phyloP scores from a whole-genome alignment of 1,140 invertebrate genomes.

The Agraylea sexmaculata region DNA sequence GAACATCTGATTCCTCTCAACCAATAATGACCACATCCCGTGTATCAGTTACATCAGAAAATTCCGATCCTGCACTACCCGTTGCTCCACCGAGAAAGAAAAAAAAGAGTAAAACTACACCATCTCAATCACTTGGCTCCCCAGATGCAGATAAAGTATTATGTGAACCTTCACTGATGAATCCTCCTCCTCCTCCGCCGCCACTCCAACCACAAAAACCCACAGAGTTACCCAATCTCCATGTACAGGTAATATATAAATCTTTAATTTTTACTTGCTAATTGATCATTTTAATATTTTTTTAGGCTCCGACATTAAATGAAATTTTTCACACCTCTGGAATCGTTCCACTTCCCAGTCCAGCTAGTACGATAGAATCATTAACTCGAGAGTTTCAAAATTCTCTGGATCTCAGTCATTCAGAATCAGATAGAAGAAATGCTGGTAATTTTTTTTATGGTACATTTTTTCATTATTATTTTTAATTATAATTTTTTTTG shows the following conservation, averaged over 20 bases:
- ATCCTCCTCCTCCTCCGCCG: too few species aligned
- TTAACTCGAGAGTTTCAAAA: conserved; percentile 68
- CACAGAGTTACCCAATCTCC: conserved; percentile 24
- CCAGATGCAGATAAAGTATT: conserved; percentile 17
- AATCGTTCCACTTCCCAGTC: conserved; percentile 52
- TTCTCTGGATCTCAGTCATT: conserved; percentile 44
- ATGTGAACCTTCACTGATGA: background rate
- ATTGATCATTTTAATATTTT: conserved; percentile 17
- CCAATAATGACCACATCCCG: conserved; percentile 27
- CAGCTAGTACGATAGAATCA: conserved; percentile 66
- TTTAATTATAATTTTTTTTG: background rate
- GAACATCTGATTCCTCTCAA: conserved; percentile 27
- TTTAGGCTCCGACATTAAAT: conserved; percentile 37
- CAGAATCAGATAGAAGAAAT: conserved; percentile 14
- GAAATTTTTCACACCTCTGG: conserved; percentile 31
- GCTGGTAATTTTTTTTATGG: background rate
- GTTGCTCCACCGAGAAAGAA: conserved; percentile 73
- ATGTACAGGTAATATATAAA: conserved; percentile 25
- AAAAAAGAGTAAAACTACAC: conserved; percentile 44
- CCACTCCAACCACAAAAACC: conserved; percentile 21
- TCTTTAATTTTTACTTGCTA: background rate
- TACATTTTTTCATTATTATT: background rate
- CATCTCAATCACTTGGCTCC: conserved; percentile 28
- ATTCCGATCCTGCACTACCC: conserved; percentile 37
- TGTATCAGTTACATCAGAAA: conserved; percentile 10